Evolutionary conservation across 2,888 invertebrate species (phyloP).

Genomic region (Philereme transversata): DNA sequence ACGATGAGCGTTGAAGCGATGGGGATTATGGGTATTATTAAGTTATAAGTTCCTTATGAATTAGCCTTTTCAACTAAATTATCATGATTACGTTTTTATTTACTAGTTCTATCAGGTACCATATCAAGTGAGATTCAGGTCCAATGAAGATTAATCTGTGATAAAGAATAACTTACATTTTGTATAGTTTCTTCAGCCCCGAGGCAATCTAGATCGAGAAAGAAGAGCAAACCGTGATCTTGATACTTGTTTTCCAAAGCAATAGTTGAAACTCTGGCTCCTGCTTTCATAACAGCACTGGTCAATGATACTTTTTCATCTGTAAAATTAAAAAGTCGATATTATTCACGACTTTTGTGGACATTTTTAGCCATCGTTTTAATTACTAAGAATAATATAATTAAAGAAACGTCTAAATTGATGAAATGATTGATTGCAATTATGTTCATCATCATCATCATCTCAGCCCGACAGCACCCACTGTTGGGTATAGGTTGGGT

Average conservation of each 20-base stretch:
- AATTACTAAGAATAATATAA: neutral
- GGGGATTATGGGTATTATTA: too few species aligned
- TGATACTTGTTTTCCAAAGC: constrained; percentile 40
- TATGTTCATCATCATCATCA: too few species aligned
- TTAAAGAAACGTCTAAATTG: neutral
- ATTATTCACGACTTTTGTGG: neutral
- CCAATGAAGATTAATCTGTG: too few species aligned
- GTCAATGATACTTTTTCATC: constrained; percentile 45
- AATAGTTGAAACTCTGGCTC: constrained; percentile 45
- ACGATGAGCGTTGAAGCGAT: too few species aligned
- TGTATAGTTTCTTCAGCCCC: constrained; percentile 42
- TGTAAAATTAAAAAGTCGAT: constrained; percentile 34
- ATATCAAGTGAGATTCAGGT: too few species aligned
- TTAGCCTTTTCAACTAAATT: too few species aligned
- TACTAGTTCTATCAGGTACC: too few species aligned
- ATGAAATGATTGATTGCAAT: constrained; percentile 4
- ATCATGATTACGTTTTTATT: too few species aligned
- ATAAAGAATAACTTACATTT: constrained; percentile 44
- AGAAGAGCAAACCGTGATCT: constrained; percentile 53
- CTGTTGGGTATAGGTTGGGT: too few species aligned
- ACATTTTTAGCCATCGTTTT: neutral
- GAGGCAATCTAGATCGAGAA: constrained; percentile 61
- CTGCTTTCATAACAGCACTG: constrained; percentile 47
- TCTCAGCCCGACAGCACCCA: too few species aligned
- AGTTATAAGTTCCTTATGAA: too few species aligned